Evolutionary conservation across 2,113 vertebrate genomes (phyloP), one percentile per base, ranked within the genome.

Genomic region (Zosterops pallidus): DNA sequence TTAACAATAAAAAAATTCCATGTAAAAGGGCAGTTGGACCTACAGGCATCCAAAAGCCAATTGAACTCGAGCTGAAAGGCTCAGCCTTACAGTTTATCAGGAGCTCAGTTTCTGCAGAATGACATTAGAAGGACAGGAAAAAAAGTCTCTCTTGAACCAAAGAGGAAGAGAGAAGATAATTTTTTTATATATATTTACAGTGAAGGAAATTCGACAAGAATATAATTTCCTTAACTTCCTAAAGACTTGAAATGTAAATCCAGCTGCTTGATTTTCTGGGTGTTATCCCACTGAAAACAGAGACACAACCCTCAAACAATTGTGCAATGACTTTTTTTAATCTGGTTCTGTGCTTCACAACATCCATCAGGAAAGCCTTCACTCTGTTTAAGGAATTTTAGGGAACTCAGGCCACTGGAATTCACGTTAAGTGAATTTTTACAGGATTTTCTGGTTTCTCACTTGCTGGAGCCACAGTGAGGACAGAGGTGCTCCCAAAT

Each of bases 1-100:
- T 88, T 75, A 96, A 93, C 93, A 86, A 75, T 56, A 83, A 92
- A 92, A 97, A 97, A 95, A 94, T 78, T 92, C 94, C 53, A 17
- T 68, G 69, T 89, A 88, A 93, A 96, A 92, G 90, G 80, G 60
- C 80, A 79, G 31, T 19, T 81, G 92, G 90, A 93, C 92, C 80
- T 94, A 83, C 69, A 47, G 93, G 90, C 94, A 95, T 90, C 87
- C 68, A 85, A 63, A 89, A 95, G 55, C 71, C 82, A 77, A 80
- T 47, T 88, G 92, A 96, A 96, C 87, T 90, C 33, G 65, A 94
- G 87, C 77, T 82, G 28, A 89, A 91, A 91, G 64, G 26, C 52
- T 28, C 69, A 91, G 68, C 33, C 56, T 87, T 17, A 18, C 29
- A 49, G 64, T 88, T 69, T 39, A 13, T 59, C 76, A 64, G 72